These are phyloP conservation scores for Hormaphis cornu DNA, from an alignment of 1,140 invertebrate species.

Conservation along the genomic window DNA sequence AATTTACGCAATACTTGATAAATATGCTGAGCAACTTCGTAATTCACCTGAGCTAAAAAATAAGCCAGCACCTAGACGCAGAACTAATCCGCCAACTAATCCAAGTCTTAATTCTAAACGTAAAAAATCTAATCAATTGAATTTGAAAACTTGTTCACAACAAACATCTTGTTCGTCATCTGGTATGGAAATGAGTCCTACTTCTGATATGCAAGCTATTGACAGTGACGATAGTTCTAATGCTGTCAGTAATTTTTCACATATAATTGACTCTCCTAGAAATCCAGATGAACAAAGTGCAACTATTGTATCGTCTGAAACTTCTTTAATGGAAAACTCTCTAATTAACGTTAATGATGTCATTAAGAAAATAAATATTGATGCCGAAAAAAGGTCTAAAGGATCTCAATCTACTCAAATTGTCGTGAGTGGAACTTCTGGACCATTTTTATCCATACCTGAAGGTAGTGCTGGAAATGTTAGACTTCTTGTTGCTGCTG, in stretches of 20 bases:
- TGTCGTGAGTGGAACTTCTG: constrained; percentile 16
- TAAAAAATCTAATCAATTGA: constrained; percentile 57
- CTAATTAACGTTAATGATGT: constrained; percentile 31
- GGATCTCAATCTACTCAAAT: constrained; percentile 37
- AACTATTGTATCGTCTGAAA: constrained; percentile 36
- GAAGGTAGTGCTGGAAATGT: constrained; percentile 19
- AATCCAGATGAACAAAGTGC: constrained; percentile 33
- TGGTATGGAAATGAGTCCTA: constrained; percentile 38
- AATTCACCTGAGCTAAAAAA: constrained; percentile 71
- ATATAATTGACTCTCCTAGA: constrained; percentile 43
- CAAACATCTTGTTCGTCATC: constrained; percentile 41
- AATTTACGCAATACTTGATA: constrained; percentile 68
- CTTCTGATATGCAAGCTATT: constrained; percentile 37
- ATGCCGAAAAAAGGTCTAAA: constrained; percentile 31
- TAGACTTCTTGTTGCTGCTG: constrained; percentile 14
- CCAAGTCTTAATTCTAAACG: constrained; percentile 58
- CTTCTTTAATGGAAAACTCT: constrained; percentile 35
- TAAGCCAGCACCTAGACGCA: constrained; percentile 64
- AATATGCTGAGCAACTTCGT: constrained; percentile 67
- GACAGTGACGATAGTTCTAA: constrained; percentile 40
- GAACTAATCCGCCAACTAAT: constrained; percentile 64
- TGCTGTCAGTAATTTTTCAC: constrained; percentile 41
- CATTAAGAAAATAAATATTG: constrained; percentile 33
- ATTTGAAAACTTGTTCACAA: constrained; percentile 47
- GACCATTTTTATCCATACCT: constrained; percentile 24